phyloP scores from a whole-genome alignment of 2,113 vertebrate genomes.

The Tragulus kanchil region DNA sequence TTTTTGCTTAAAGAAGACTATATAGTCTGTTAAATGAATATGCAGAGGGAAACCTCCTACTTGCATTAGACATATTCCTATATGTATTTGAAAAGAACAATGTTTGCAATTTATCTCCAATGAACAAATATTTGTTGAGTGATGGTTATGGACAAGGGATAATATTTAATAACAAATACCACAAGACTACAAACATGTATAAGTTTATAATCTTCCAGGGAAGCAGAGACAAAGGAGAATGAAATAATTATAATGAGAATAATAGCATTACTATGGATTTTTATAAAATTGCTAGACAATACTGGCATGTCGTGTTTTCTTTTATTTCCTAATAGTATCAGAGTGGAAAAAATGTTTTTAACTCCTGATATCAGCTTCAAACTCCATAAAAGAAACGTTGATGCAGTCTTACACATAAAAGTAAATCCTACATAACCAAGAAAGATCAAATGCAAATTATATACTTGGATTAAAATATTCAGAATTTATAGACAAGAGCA shows the following conservation, averaged over 20 bases:
- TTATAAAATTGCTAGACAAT: background rate
- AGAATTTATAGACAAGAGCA: background rate
- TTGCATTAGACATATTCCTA: background rate
- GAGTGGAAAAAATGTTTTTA: background rate
- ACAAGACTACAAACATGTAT: background rate
- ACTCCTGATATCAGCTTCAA: background rate
- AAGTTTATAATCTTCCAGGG: background rate
- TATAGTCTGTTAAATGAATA: conserved; percentile 1
- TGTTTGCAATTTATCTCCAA: background rate
- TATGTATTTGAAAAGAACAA: background rate
- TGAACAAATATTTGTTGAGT: background rate
- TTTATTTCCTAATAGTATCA: background rate
- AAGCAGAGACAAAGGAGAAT: background rate
- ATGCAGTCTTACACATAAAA: background rate
- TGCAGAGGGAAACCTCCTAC: background rate
- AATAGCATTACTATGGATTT: background rate
- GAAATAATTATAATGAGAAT: background rate
- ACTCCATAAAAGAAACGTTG: background rate
- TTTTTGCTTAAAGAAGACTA: background rate
- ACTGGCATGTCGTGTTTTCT: background rate
- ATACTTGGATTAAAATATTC: background rate
- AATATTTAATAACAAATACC: background rate
- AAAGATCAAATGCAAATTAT: background rate
- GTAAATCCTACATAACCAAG: background rate
- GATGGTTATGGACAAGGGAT: background rate